These are phyloP conservation scores for Uria aalge DNA, from an alignment of 2,113 vertebrate genomes.

Conservation along the genomic window DNA sequence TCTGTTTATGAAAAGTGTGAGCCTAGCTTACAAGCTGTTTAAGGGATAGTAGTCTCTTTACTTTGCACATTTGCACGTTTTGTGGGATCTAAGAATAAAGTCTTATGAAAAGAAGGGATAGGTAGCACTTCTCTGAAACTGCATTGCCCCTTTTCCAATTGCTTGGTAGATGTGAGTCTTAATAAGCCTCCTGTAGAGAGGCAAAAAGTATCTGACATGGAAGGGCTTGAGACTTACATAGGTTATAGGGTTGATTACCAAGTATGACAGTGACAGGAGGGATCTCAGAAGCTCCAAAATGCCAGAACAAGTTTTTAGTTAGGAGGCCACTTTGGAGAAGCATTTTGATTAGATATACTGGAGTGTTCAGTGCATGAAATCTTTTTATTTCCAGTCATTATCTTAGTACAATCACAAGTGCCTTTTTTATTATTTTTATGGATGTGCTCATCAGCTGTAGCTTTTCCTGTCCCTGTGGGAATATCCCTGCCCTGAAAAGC, in stretches of 20 bases:
- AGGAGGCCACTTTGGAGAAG: neutral
- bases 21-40: neutral
- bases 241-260: neutral
- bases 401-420: neutral
- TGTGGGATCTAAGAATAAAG: neutral
- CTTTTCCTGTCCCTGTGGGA: neutral
- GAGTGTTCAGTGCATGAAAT: neutral
- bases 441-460: conserved; percentile 44
- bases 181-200: neutral
- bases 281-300: neutral
- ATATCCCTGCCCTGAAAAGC: conserved; percentile 15
- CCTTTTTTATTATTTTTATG: conserved; percentile 46
- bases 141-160: neutral
- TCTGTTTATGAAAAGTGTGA: accelerated
- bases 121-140: neutral
- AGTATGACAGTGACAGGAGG: accelerated
- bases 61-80: neutral
- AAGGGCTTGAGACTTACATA: neutral
- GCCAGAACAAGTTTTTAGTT: neutral
- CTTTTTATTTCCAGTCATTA: conserved; percentile 36
- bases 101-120: neutral
- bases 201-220: neutral
- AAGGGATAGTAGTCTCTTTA: accelerated
- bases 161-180: neutral
- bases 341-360: neutral